Base-by-base conservation (phyloP, 2,797 vertebrate species). In the Brachymystax lenok region DNA sequence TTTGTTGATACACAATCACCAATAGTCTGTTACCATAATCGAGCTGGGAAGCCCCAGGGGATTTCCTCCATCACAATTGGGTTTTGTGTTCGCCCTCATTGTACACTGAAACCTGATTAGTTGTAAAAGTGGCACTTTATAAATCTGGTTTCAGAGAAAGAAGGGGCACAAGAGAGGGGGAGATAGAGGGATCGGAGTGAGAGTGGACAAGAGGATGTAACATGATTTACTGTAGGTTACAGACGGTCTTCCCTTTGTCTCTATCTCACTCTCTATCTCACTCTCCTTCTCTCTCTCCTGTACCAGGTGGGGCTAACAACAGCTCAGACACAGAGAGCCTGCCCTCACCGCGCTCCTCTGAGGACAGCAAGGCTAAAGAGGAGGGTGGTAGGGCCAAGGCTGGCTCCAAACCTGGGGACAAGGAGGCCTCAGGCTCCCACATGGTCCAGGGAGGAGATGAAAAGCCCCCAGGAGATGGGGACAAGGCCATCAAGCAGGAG, bases 301-400 rank as follows among this genome's bases (percentile, higher is more conserved):
- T 80, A 52, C 66, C 88, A 95, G 97, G 94, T 85, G 91, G 96
- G 69, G 94, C 96, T 83, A 98, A 98, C 93, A 97, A 98, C 93
- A 98, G 97, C 92, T 99, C 97, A 0, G 98, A 99, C 93, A 98
- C 98, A 0, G 98, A 99, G 91, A 99, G 98, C 83, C 89, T 98
- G 84, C 97, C 98, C 35, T 99, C 98, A 0, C 97, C 98, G 0
- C 95, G 93, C 82, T 92, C 95, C 3, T 94, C 95, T 0, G 97
- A 99, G 85, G 88, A 93, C 85, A 93, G 94, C 92, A 98, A 97
- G 91, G 95, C 90, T 0, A 73, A 88, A 4, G 90, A 91, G 35
- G 86, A 76, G 0, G 69, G 54, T 21, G 27, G 79, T 80, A 63
- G 69, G 80, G 86, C 88, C 1, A 94, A 94, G 86, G 74, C 84